These are phyloP conservation scores for Chrysolina haemoptera DNA, from an alignment of 2,888 invertebrate genomes.

Conservation along the genomic window DNA sequence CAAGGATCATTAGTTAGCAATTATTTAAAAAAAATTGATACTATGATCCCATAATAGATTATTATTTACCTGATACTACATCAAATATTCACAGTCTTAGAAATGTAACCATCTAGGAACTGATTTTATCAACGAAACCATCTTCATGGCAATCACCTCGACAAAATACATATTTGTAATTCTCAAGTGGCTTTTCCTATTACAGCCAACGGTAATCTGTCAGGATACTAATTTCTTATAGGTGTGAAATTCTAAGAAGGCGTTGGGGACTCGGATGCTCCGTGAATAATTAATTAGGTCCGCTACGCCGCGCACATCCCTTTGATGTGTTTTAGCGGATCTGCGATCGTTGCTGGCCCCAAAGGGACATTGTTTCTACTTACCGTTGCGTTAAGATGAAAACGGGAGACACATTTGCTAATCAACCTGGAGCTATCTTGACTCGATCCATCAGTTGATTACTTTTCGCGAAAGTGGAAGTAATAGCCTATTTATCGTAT, in stretches of 20 bases:
- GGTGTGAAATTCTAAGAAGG: slow-evolving; percentile 25
- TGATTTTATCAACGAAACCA: not conserved
- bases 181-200: not conserved
- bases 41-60: too few relatives aligned
- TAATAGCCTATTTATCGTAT: too few relatives aligned
- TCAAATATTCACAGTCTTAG: too few relatives aligned
- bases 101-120: not conserved
- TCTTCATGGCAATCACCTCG: not conserved
- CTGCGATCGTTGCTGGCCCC: slow-evolving; percentile 2
- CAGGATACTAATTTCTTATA: slow-evolving; percentile 20
- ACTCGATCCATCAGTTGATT: not conserved
- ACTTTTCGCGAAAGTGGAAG: not conserved
- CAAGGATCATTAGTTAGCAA: too few relatives aligned
- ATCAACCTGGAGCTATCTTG: not conserved
- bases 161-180: not conserved
- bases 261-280: slow-evolving; percentile 11
- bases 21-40: too few relatives aligned
- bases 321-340: slow-evolving; percentile 20
- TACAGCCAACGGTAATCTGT: not conserved
- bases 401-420: not conserved
- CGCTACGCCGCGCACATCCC: slow-evolving; percentile 9
- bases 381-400: not conserved
- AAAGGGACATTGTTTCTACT: not conserved
- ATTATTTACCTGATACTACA: too few relatives aligned
- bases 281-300: slow-evolving; percentile 25